These are phyloP conservation scores for Chrysina gloriosa DNA, from an alignment of 2,888 invertebrate species.

Conservation along the genomic window DNA sequence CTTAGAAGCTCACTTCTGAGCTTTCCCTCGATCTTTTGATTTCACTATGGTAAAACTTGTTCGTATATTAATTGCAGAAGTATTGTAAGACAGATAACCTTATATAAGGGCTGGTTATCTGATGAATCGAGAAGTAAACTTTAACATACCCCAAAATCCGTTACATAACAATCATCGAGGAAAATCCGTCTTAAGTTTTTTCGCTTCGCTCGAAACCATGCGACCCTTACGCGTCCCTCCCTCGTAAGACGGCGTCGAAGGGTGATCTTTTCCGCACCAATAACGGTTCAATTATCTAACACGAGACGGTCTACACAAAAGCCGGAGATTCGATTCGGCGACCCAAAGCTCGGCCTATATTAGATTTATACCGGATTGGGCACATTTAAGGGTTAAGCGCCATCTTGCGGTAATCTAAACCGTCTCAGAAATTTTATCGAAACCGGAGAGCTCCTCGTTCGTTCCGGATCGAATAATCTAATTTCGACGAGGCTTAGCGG, in stretches of 20 bases:
- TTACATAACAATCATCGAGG: no score
- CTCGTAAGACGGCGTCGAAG: background rate
- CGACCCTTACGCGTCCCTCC: no score
- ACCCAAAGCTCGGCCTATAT: slow-evolving; percentile 33
- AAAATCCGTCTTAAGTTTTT: no score
- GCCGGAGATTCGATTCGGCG: slow-evolving; percentile 30
- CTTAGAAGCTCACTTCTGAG: no score
- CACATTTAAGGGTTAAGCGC: slow-evolving; percentile 36
- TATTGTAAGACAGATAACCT: no score
- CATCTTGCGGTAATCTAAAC: slow-evolving; percentile 39
- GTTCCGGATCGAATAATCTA: slow-evolving; percentile 15
- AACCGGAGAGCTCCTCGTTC: background rate
- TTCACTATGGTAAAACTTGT: no score
- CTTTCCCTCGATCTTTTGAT: no score
- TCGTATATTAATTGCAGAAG: no score
- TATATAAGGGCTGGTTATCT: no score
- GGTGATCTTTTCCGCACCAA: background rate
- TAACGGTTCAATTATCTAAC: slow-evolving; percentile 27
- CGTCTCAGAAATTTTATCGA: slow-evolving; percentile 37
- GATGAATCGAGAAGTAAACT: no score
- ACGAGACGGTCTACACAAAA: slow-evolving; percentile 10
- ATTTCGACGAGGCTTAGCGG: slow-evolving; percentile 27
- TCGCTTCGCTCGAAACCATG: no score
- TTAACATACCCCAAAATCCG: no score
- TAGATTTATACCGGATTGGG: slow-evolving; percentile 38